Evolutionary conservation across 2,888 invertebrate genomes (phyloP), one percentile per base, ranked within the genome.

Genomic region (Yponomeuta cagnagella): DNA sequence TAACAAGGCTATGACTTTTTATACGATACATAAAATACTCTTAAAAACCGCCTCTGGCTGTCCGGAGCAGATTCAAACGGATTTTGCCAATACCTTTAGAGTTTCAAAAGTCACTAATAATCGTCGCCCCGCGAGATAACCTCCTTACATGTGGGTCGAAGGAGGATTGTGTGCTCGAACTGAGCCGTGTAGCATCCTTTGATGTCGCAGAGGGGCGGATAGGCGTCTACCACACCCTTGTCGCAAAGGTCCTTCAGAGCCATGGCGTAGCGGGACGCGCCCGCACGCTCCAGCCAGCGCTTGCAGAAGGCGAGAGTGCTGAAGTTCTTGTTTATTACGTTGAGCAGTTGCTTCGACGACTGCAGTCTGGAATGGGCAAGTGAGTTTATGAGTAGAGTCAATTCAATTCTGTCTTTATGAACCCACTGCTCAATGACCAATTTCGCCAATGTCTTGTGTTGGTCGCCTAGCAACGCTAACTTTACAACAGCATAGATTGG

Each of bases 181-280:
- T 99, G 99, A 67, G 99, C 99, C 0, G 99, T 99, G 90, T 99
- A 99, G 86, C 97, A 98, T 72, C 99, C 99, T 87, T 97, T 98
- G 75, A 97, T 94, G 91, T 99, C 99, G 83, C 99, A 99, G 71
- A 99, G 94, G 10, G 99, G 99, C 31, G 99, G 99, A 90, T 99
- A 99, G 0, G 99, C 96, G 82, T 98, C 98, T n/a, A 99, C 97
- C 48, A 99, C 97, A 70, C 97, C 97, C 85, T 98, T 98, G 86
- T 99, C 99, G 89, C 98, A 98, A 71, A 99, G 93, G 93, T 99
- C 99, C 89, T 99, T 99, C 68, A 99, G 93, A 1, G 98, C 98
- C 97, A 99, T 98, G 79, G 99, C 96, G 89, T 99, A 99, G 83
- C 99, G 98, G 3, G 97, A 96, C 76, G 99, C 98, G 31, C 99